A percentile compares a stretch with the other conserved stretches of the same genome.
These are phyloP conservation scores for Rhodeus uyekii DNA, from an alignment of 2,797 vertebrate genomes.

Conservation along the genomic window DNA sequence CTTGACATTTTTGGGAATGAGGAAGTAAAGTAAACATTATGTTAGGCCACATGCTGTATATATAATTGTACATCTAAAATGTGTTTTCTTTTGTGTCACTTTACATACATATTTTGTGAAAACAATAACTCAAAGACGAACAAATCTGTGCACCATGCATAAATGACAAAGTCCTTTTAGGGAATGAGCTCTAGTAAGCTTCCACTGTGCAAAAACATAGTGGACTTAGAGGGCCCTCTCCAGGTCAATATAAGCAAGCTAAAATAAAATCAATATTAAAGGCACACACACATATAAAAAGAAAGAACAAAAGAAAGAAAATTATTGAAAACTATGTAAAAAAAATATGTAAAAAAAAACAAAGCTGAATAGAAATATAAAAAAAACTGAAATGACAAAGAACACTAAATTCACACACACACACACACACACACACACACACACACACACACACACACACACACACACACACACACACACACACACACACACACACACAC, in stretches of 20 bases:
- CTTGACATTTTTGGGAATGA: too few relatives aligned
- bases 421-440: too few relatives aligned
- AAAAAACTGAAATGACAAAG: background rate
- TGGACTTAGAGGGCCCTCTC: slow-evolving; percentile 28
- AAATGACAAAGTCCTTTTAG: background rate
- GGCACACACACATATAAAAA: background rate
- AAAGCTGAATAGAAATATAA: background rate
- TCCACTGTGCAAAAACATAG: background rate
- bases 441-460: too few relatives aligned
- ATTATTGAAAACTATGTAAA: too few relatives aligned
- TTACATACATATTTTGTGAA: background rate
- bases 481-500: too few relatives aligned
- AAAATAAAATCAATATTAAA: background rate
- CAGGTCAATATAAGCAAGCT: background rate
- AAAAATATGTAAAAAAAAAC: background rate
- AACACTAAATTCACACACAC: background rate
- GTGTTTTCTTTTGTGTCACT: background rate
- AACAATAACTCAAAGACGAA: background rate
- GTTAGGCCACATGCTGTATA: too few relatives aligned
- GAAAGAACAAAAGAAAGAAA: background rate
- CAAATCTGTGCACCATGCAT: background rate
- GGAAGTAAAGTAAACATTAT: background rate
- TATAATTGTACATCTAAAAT: background rate
- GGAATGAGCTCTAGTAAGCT: background rate
- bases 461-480: too few relatives aligned